Evolutionary conservation across 2,888 invertebrate genomes (phyloP).

Genomic region (Leptarthrus brevirostris): DNA sequence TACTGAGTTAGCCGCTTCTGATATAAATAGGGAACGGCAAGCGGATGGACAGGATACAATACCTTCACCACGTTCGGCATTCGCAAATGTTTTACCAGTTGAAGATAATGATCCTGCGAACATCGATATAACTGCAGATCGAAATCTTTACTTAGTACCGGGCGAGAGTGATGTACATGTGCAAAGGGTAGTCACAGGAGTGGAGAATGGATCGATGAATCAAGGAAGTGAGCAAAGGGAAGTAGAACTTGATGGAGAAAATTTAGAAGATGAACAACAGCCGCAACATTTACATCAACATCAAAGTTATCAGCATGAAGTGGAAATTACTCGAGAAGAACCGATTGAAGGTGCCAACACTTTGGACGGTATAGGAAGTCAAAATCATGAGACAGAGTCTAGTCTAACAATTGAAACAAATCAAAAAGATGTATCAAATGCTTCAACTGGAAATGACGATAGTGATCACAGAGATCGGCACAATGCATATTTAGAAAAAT

Average conservation of each 20-base stretch:
- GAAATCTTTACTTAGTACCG: slow-evolving; percentile 62
- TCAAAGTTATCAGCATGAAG: slow-evolving; percentile 53
- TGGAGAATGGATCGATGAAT: slow-evolving; percentile 67
- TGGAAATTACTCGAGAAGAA: slow-evolving; percentile 67
- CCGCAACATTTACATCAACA: slow-evolving; percentile 53
- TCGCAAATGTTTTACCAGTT: slow-evolving; percentile 48
- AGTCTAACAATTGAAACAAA: slow-evolving; percentile 56
- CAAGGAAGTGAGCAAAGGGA: slow-evolving; percentile 68
- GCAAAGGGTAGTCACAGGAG: slow-evolving; percentile 71
- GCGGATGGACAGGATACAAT: slow-evolving; percentile 67
- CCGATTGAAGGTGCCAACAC: slow-evolving; percentile 69
- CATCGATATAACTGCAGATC: slow-evolving; percentile 59
- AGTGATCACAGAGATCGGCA: slow-evolving; percentile 60
- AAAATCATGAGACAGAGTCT: slow-evolving; percentile 56
- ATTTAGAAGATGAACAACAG: slow-evolving; percentile 66
- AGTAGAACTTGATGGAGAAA: slow-evolving; percentile 72
- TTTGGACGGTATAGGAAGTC: slow-evolving; percentile 56
- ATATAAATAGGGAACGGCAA: slow-evolving; percentile 66
- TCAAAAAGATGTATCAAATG: slow-evolving; percentile 59
- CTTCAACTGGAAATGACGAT: slow-evolving; percentile 64
- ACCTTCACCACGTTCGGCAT: slow-evolving; percentile 53
- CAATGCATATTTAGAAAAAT: slow-evolving; percentile 50
- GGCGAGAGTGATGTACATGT: slow-evolving; percentile 60
- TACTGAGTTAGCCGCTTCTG: slow-evolving; percentile 65
- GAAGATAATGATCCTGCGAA: slow-evolving; percentile 52